Conservation (phyloP, 2,888 invertebrate species). For the Xestia ashworthii region DNA sequence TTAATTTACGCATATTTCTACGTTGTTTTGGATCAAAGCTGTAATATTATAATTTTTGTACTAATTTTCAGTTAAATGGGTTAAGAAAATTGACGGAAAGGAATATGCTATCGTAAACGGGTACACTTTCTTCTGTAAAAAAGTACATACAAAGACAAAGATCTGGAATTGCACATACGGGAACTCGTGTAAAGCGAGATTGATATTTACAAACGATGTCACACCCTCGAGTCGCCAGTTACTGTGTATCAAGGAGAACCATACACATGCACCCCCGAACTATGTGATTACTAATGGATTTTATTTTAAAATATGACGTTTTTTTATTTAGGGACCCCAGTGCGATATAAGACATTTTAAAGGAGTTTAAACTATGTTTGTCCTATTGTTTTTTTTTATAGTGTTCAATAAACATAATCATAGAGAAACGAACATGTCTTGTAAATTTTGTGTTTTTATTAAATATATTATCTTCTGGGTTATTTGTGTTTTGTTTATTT, state of each 20-base stretch:
- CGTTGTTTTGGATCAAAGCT: neutral
- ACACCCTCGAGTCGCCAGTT: conserved; percentile 25
- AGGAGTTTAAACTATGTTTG: too few relatives aligned
- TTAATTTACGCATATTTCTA: too few relatives aligned
- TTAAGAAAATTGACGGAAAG: conserved; percentile 61
- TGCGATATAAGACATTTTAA: too few relatives aligned
- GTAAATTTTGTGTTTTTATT: too few relatives aligned
- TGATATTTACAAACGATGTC: conserved; percentile 42
- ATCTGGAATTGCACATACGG: conserved; percentile 71
- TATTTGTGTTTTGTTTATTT: too few relatives aligned
- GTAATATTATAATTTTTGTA: neutral
- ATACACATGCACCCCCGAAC: conserved; percentile 78
- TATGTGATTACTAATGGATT: conserved; percentile 63
- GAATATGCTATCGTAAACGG: conserved; percentile 66
- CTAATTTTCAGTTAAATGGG: conserved; percentile 54
- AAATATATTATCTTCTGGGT: too few relatives aligned
- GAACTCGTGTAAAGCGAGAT: conserved; percentile 64
- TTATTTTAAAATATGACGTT: neutral
- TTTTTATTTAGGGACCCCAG: too few relatives aligned
- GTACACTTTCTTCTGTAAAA: conserved; percentile 68
- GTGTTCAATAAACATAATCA: too few relatives aligned
- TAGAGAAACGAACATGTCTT: too few relatives aligned
- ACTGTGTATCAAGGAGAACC: conserved; percentile 77
- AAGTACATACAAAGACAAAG: conserved; percentile 42
- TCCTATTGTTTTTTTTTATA: too few relatives aligned